Conservation (phyloP, 1,140 invertebrate species). For the Proales similis region DNA sequence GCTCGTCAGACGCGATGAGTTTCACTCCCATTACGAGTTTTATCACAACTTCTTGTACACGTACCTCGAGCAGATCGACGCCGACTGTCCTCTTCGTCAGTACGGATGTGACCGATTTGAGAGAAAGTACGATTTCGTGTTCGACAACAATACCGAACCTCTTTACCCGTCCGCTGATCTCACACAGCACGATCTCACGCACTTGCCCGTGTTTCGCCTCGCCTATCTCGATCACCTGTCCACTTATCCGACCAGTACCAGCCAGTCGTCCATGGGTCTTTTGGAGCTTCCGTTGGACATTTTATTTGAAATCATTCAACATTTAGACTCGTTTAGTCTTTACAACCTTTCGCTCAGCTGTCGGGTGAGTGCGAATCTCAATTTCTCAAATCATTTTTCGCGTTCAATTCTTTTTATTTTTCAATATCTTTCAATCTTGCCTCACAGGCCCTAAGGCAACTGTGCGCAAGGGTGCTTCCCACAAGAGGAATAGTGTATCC, state of each 20-base stretch:
- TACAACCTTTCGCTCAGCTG: background rate
- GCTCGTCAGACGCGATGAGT: constrained; percentile 11
- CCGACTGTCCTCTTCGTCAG: constrained; percentile 9
- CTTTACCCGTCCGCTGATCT: background rate
- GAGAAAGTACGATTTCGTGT: constrained; percentile 17
- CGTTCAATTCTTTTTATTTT: background rate
- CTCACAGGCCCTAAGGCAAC: constrained; percentile 3
- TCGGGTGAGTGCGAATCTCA: background rate
- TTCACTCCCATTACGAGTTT: constrained; percentile 2
- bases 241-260: background rate
- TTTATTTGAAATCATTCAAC: constrained; percentile 12
- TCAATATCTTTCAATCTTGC: background rate
- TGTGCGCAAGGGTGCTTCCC: constrained; percentile 13
- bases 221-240: background rate
- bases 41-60: constrained; percentile 27
- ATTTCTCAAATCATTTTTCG: background rate
- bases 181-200: background rate
- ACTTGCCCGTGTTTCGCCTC: constrained; percentile 1
- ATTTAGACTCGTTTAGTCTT: constrained; percentile 14
- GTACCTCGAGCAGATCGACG: background rate
- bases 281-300: constrained; percentile 13
- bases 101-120: constrained; percentile 16
- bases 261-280: constrained; percentile 13
- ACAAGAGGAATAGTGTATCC: constrained; percentile 21
- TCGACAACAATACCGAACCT: background rate